Base-by-base conservation (phyloP, 2,888 invertebrate genomes). In the Cancer borealis region DNA sequence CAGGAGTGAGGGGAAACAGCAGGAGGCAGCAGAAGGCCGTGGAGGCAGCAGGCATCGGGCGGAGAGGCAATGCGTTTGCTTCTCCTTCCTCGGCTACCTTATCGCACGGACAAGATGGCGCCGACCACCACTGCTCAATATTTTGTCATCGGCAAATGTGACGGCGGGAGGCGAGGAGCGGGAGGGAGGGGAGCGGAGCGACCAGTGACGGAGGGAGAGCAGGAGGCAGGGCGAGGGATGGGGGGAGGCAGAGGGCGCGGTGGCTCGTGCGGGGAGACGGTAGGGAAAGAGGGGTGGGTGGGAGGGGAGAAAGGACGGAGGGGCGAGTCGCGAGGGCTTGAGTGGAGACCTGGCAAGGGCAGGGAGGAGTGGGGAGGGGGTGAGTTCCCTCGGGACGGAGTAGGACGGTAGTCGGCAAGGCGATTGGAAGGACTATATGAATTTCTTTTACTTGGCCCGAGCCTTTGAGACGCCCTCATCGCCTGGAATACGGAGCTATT, bases 81-180 rank as follows among this genome's bases (percentile, higher is more conserved):
- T 60, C 91, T 49, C 60, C 47, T 49, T 17, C 84, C 92, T 46
- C 91, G 54, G 26, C 93, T 88, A 92, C 92, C 92, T 92, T 94
- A 92, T 94, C 94, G 39, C 49, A 73, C 30, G 94, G 88, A 92
- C 94, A 94, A 94, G 94, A 94, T 94, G 94, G 94, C 94, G 73
- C 60, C 92, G 54, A 49, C 93, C 87, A 89, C 92, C 94, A 92
- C 94, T 94, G 89, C 94, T 94, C 94, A 94, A 94, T 94, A 94
- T 94, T 94, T 94, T 92, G 94, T 94, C 94, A 94, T 92, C 92
- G 94, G 94, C 92, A 94, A 92, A 94, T 94, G 94, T 94, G 94
- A 94, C 88, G 94, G 92, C 45, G 91, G 87, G 45, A 66, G 84
- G 88, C 45, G 54, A 60, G n/a, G 84, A 6, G 91, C 39, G 91